These are phyloP conservation scores for Murina feae DNA, from an alignment of 2,113 vertebrate genomes.

Conservation along the genomic window DNA sequence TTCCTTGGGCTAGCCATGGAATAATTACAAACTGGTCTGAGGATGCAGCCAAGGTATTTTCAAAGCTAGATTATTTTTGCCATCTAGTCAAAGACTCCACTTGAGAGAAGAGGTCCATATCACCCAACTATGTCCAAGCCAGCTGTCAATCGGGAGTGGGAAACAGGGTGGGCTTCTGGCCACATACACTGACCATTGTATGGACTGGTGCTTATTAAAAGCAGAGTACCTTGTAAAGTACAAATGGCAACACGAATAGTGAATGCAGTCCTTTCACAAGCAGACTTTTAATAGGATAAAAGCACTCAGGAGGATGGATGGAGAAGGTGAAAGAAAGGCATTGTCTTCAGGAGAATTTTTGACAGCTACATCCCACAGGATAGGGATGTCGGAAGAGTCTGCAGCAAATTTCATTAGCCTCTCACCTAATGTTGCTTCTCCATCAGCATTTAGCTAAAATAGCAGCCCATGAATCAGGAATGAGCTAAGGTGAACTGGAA, in stretches of 20 bases:
- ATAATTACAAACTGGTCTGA: background rate
- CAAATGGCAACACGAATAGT: background rate
- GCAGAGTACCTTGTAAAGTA: background rate
- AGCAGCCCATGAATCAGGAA: conserved; percentile 6
- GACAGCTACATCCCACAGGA: background rate
- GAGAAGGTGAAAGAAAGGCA: background rate
- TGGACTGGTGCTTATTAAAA: background rate
- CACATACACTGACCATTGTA: background rate
- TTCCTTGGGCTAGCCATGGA: background rate
- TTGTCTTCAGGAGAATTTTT: background rate
- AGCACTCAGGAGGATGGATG: background rate
- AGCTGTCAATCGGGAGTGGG: background rate
- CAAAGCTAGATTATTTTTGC: background rate
- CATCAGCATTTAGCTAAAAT: background rate
- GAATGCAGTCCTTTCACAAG: background rate
- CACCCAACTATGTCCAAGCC: background rate
- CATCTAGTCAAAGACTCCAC: background rate
- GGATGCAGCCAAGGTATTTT: background rate
- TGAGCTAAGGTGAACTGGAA: conserved; percentile 15
- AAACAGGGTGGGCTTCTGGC: background rate
- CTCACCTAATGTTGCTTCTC: background rate
- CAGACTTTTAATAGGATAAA: background rate
- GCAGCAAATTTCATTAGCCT: background rate
- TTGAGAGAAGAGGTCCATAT: background rate
- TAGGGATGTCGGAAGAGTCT: background rate